Conservation (phyloP, 2,888 invertebrate genomes). For the Gastracanthus pulcherrimus region DNA sequence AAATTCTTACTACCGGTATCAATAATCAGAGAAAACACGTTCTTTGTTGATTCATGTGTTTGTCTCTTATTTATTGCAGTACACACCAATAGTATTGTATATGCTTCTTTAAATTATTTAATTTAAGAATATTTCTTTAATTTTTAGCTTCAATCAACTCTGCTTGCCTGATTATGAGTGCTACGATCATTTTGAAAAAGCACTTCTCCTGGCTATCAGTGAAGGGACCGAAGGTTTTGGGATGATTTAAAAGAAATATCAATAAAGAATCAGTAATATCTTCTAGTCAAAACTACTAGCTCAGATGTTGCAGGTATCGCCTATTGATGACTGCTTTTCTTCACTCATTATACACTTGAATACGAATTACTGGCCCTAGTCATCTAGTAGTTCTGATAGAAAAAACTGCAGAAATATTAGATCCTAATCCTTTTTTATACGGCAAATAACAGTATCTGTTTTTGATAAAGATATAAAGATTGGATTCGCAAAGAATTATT, state of each 20-base stretch:
- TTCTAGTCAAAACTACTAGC: conserved; percentile 61
- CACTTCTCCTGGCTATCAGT: conserved; percentile 93
- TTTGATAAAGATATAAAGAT: conserved; percentile 55
- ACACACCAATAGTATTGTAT: too few relatives aligned
- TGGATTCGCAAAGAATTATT: conserved; percentile 46
- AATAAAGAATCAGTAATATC: conserved; percentile 44
- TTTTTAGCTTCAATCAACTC: conserved; percentile 93
- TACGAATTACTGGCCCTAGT: conserved; percentile 53
- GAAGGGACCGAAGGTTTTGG: conserved; percentile 98
- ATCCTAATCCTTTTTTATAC: conserved; percentile 57
- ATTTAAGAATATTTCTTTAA: conserved; percentile 58
- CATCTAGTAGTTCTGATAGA: conserved; percentile 45
- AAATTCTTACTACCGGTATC: too few relatives aligned
- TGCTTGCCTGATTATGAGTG: conserved; percentile 96
- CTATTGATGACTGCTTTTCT: conserved; percentile 49
- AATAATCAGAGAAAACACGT: too few relatives aligned
- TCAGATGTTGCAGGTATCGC: conserved; percentile 49
- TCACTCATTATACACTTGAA: conserved; percentile 50
- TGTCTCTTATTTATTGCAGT: too few relatives aligned
- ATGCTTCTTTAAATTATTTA: too few relatives aligned
- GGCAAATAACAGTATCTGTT: conserved; percentile 53
- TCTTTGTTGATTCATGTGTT: too few relatives aligned
- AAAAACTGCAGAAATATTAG: conserved; percentile 37
- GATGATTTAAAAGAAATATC: conserved; percentile 79
- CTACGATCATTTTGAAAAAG: conserved; percentile 95